Conservation (phyloP, 1,140 invertebrate species). For the Cyclina sinensis region DNA sequence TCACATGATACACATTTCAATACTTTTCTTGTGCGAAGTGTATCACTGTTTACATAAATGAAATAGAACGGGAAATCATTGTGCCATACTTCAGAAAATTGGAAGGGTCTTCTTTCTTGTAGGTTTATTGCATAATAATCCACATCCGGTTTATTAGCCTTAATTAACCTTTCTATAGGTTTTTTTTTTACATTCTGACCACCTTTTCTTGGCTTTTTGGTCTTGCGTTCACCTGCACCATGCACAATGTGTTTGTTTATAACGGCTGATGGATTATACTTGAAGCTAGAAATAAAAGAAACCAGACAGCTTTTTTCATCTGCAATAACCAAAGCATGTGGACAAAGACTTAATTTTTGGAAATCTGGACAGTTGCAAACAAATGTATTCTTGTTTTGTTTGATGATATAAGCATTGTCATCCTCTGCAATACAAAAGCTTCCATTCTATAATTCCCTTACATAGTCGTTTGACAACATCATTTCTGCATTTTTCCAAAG, state of each 20-base stretch:
- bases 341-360: constrained; percentile 41
- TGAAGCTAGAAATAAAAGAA: constrained; percentile 43
- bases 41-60: constrained; percentile 46
- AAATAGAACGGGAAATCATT: constrained; percentile 58
- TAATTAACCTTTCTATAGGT: constrained; percentile 47
- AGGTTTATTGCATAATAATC: constrained; percentile 52
- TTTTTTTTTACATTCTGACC: constrained; percentile 42
- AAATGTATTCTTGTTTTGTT: constrained; percentile 58
- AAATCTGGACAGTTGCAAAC: constrained; percentile 48
- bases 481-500: constrained; percentile 51
- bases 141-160: constrained; percentile 46
- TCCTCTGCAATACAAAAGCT: constrained; percentile 50
- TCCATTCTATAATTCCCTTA: constrained; percentile 44
- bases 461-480: constrained; percentile 49
- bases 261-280: constrained; percentile 51
- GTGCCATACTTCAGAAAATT: constrained; percentile 59
- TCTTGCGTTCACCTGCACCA: constrained; percentile 49
- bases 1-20: constrained; percentile 59
- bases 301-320: constrained; percentile 54
- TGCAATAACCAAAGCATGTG: constrained; percentile 53
- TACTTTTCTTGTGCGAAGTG: constrained; percentile 58
- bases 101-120: constrained; percentile 51
- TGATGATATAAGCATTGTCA: constrained; percentile 51
- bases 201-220: constrained; percentile 63
- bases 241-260: constrained; percentile 57